Base-by-base conservation (phyloP, 2,113 vertebrate species). In the Vulpes vulpes region DNA sequence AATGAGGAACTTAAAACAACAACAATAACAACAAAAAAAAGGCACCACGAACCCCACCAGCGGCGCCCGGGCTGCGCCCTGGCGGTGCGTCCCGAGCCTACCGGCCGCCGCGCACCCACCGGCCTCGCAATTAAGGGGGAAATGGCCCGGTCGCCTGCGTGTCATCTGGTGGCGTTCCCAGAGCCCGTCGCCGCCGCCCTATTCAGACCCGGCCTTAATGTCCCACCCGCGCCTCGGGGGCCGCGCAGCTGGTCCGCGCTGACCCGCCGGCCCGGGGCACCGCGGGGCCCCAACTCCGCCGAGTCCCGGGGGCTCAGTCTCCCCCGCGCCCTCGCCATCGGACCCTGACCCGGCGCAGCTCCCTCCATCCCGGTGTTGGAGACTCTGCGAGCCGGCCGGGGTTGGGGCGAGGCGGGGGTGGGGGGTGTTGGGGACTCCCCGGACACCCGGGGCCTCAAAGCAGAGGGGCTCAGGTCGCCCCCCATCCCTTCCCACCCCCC, bases 131-230 rank as follows among this genome's bases (percentile, higher is more conserved):
- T 98, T 98, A 98, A 98, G 98, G 97, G 98, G 98, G 96, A 97
- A 98, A 98, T 97, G 98, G 98, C 98, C 98, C 99, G 98, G 99
- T 98, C 98, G 99, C 98, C 98, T 99, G 99, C 99, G 98, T 99
- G 99, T 99, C 99, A 99, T 99, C 99, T 99, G 99, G 99, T 99
- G 99, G 99, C 99, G 99, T 99, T 99, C 99, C 99, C 99, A 99
- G 99, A 99, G 99, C 94, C 89, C 30, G 62, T 99, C 99, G 98
- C 99, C 98, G 98, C 98, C 99, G 99, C 99, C 99, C 99, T 99
- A 99, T 99, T 99, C 99, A 99, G 99, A 99, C 97, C 98, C 98
- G 92, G 98, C 98, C 98, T 99, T 99, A 99, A 99, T 99, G 99
- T 99, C 99, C 99, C 99, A 99, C 99, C 99, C 99, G 99, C 99